Evolutionary conservation across 2,888 invertebrate species (phyloP).

Genomic region (Acanthosepion esculentum): DNA sequence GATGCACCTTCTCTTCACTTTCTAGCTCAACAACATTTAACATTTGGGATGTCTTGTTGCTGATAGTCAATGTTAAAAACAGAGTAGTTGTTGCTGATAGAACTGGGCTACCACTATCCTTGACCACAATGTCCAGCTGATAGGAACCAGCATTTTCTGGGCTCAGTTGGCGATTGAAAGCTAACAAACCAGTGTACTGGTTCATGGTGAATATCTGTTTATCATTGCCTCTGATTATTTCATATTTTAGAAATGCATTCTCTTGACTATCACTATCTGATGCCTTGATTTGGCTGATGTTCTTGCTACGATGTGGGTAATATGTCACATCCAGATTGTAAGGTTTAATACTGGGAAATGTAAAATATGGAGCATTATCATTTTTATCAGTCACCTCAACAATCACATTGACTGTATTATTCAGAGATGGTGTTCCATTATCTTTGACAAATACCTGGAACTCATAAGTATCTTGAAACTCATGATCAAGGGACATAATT

Average conservation of each 20-base stretch:
- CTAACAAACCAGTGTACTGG: constrained; percentile 33
- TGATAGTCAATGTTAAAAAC: background rate
- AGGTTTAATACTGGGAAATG: constrained; percentile 9
- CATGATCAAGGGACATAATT: constrained; percentile 22
- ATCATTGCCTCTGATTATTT: constrained; percentile 12
- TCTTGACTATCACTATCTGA: constrained; percentile 3
- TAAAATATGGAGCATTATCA: constrained; percentile 33
- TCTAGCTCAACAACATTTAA: background rate
- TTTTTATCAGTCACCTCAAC: constrained; percentile 12
- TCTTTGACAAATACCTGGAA: background rate
- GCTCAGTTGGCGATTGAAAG: background rate
- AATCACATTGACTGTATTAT: constrained; percentile 1
- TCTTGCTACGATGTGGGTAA: background rate
- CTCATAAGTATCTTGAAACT: constrained; percentile 8
- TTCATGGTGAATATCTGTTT: background rate
- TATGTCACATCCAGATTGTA: constrained; percentile 33
- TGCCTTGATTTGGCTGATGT: background rate
- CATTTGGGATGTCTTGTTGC: background rate
- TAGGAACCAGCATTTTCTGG: background rate
- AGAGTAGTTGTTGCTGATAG: constrained; percentile 33
- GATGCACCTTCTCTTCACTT: background rate
- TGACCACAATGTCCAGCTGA: background rate
- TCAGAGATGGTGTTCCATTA: background rate
- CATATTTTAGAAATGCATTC: constrained; percentile 13
- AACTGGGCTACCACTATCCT: background rate